These are phyloP conservation scores for Mamestra configurata DNA, from an alignment of 1,140 invertebrate genomes.

Conservation along the genomic window DNA sequence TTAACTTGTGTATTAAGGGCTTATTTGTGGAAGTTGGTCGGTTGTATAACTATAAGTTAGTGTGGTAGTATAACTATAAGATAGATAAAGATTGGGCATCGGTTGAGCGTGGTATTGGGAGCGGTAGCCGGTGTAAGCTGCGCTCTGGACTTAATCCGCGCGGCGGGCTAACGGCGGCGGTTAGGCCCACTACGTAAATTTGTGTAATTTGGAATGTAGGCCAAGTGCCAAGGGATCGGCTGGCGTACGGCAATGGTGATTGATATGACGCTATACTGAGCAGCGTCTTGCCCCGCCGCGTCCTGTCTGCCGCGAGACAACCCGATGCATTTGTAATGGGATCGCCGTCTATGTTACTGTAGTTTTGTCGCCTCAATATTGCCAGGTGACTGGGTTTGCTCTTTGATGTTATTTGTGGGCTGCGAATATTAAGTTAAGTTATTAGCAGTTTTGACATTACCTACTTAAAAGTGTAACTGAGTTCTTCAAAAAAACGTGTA, in stretches of 20 bases:
- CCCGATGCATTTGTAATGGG: conserved; percentile 78
- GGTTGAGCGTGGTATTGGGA: conserved; percentile 80
- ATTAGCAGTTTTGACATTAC: too few species aligned
- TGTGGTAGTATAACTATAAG: conserved; percentile 51
- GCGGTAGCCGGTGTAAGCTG: conserved; percentile 79
- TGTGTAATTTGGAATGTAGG: conserved; percentile 86
- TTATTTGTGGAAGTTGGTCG: conserved; percentile 62
- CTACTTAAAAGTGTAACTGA: too few species aligned
- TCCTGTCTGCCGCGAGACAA: conserved; percentile 70
- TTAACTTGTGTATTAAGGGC: conserved; percentile 84
- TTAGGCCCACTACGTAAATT: conserved; percentile 86
- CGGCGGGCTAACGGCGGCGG: conserved; percentile 73
- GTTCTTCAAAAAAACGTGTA: too few species aligned
- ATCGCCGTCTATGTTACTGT: conserved; percentile 49
- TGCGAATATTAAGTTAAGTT: background rate
- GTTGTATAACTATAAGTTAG: conserved; percentile 30
- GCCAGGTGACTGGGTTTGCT: conserved; percentile 16
- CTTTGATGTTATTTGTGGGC: conserved; percentile 18
- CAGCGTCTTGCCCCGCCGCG: conserved; percentile 67
- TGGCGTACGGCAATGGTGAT: conserved; percentile 84
- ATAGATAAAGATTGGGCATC: conserved; percentile 69
- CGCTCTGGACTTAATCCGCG: conserved; percentile 77
- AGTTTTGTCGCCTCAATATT: conserved; percentile 20
- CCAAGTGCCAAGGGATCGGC: conserved; percentile 85
- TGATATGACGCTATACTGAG: conserved; percentile 83